Evolutionary conservation across 1,140 invertebrate genomes (phyloP).

Genomic region (Elysia chlorotica): DNA sequence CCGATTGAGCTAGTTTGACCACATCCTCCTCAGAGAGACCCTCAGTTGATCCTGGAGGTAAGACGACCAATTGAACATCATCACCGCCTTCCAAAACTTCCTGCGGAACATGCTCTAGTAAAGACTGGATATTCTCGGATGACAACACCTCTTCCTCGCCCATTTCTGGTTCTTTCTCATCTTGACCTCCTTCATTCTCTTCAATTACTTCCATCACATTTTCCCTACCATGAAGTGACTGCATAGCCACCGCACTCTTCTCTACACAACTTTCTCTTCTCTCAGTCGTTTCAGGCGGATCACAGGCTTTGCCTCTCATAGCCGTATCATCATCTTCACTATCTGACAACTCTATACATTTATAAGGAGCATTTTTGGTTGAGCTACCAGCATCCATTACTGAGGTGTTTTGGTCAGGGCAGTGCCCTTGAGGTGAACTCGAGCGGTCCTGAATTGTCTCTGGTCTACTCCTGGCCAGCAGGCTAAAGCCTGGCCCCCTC

Average conservation of each 20-base stretch:
- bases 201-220: background rate
- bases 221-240: background rate
- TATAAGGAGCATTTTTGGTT: too few species aligned
- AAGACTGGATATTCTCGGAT: conserved; percentile 7
- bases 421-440: too few species aligned
- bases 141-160: conserved; percentile 10
- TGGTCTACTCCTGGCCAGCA: background rate
- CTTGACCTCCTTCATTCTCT: background rate
- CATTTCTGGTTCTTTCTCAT: background rate
- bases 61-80: conserved; percentile 40
- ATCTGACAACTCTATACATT: too few species aligned
- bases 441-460: too few species aligned
- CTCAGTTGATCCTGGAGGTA: too few species aligned
- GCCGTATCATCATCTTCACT: background rate
- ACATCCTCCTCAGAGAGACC: conserved; percentile 47
- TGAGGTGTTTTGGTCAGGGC: too few species aligned
- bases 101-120: conserved; percentile 22
- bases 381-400: too few species aligned
- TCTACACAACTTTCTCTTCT: background rate
- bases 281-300: background rate
- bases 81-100: conserved; percentile 26
- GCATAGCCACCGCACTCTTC: background rate
- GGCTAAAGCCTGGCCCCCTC: background rate
- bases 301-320: background rate
- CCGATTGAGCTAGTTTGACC: conserved; percentile 33